Base-by-base conservation (phyloP, 2,888 invertebrate species). In the Lepidochitona cinerea region DNA sequence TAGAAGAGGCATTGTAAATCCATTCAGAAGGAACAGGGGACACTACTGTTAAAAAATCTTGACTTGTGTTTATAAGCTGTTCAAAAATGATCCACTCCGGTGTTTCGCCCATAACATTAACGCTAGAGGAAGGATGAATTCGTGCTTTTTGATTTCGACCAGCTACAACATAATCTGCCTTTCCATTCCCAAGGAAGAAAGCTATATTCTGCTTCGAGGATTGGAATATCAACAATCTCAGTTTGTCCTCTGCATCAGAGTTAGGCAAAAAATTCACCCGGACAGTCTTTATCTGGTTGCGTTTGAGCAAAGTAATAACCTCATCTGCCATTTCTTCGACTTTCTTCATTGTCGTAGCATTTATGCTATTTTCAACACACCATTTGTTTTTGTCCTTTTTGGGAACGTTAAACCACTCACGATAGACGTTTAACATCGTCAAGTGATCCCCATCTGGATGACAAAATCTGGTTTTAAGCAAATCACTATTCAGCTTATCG, bases 281-380 rank as follows among this genome's bases (percentile, higher is more conserved):
- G 0, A 84, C 72, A 6, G 78, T 74, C 14, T 75, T 49, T 6
- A 75, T 67, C 18, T 79, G 53, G 14, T 87, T 86, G 70, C 77
- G 81, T 49, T 76, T 80, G 29, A 88, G 74, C 14, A 80, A 75
- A 3, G 75, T 71, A 2, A 74, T 29, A 12, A 84, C 76, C 70
- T 88, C 88, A 23, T 81, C 81, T 1, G 86, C 77, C 35, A 71
- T 78, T 18, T 86, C 86, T 35, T 81, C 73, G 5, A 83, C 83
- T 7, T 81, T 79, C 52, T 83, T 81, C 76, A 90, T 83, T 4
- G 87, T 78, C 79, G 87, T 89, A 14, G 83, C 87, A 79, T 90
- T 90, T 41, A 91, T 83, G 71, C 83, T 84, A 74, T 91, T 89
- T n/a, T 81, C 71, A 36, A 78, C 75, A 75, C 89, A 89, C 88